phyloP scores from a whole-genome alignment of 2,113 vertebrate species.

The Podarcis muralis region DNA sequence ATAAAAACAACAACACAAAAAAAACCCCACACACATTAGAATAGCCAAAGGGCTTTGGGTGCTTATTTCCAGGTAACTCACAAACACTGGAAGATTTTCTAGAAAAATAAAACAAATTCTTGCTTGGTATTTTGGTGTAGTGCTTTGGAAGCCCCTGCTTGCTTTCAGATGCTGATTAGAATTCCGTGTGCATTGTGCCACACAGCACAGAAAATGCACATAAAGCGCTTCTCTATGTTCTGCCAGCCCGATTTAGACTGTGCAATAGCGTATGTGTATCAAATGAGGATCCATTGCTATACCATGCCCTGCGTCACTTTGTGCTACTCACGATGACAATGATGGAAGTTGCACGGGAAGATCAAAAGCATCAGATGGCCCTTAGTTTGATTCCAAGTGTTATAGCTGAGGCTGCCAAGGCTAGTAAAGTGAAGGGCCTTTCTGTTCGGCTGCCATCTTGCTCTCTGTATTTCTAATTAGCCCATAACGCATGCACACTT shows the following conservation, averaged over 20 bases:
- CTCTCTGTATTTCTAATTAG: slow-evolving; percentile 53
- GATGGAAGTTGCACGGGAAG: slow-evolving; percentile 46
- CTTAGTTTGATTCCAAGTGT: slow-evolving; percentile 6
- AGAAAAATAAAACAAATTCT: slow-evolving; percentile 31
- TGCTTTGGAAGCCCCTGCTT: slow-evolving; percentile 28
- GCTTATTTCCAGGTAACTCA: slow-evolving; percentile 18
- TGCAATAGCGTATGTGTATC: slow-evolving; percentile 35
- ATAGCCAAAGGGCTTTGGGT: not conserved
- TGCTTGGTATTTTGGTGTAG: slow-evolving; percentile 39
- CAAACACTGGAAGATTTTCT: slow-evolving; percentile 28
- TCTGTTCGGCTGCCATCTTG: slow-evolving; percentile 42
- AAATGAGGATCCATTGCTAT: slow-evolving; percentile 51
- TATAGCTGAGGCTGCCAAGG: slow-evolving; percentile 3
- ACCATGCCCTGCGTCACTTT: slow-evolving; percentile 46
- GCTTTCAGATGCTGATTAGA: slow-evolving; percentile 64
- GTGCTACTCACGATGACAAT: not conserved
- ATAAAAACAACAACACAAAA: too few species aligned
- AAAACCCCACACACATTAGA: not conserved
- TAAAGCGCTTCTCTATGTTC: slow-evolving; percentile 33
- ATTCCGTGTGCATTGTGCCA: slow-evolving; percentile 51
- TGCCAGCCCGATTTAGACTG: slow-evolving; percentile 34
- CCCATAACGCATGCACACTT: slow-evolving; percentile 7
- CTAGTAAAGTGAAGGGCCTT: slow-evolving; percentile 41
- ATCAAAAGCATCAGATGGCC: slow-evolving; percentile 53
- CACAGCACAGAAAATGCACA: slow-evolving; percentile 53